Evolutionary conservation across 2,888 invertebrate species (phyloP).

Genomic region (Xylocampa areola): DNA sequence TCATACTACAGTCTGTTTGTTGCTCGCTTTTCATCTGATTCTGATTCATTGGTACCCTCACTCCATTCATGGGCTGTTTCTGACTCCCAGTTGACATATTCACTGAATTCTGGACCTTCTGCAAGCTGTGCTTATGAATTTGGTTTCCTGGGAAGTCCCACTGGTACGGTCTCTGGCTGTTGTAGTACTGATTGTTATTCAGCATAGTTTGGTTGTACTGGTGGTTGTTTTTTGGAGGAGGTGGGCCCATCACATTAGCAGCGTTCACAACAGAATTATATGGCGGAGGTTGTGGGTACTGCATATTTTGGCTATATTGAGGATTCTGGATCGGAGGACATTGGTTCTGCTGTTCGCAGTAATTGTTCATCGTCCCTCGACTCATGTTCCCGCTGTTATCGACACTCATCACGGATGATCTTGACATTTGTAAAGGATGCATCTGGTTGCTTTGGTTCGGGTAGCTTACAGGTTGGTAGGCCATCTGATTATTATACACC

Average conservation of each 20-base stretch:
- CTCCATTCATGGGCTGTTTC: slow-evolving; percentile 74
- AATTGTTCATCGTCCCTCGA: slow-evolving; percentile 80
- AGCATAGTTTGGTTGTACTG: slow-evolving; percentile 86
- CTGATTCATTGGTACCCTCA: slow-evolving; percentile 71
- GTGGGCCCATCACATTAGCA: slow-evolving; percentile 85
- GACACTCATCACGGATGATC: slow-evolving; percentile 86
- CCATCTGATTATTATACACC: slow-evolving; percentile 77
- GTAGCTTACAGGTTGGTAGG: slow-evolving; percentile 78
- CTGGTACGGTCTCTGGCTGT: slow-evolving; percentile 83
- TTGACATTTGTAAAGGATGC: slow-evolving; percentile 83
- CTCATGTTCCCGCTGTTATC: slow-evolving; percentile 84
- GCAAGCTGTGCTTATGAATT: slow-evolving; percentile 84
- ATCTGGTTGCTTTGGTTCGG: slow-evolving; percentile 77
- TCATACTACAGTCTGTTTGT: slow-evolving; percentile 89
- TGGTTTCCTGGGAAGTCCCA: slow-evolving; percentile 84
- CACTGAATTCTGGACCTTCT: slow-evolving; percentile 81
- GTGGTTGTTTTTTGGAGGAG: slow-evolving; percentile 85
- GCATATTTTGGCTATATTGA: slow-evolving; percentile 80
- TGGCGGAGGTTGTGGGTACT: slow-evolving; percentile 82
- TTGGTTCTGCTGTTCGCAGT: slow-evolving; percentile 77
- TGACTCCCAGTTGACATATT: slow-evolving; percentile 87
- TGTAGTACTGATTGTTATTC: slow-evolving; percentile 86
- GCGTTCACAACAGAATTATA: slow-evolving; percentile 83
- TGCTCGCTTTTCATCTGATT: slow-evolving; percentile 82
- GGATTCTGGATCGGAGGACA: slow-evolving; percentile 72